phyloP scores from a whole-genome alignment of 2,888 invertebrate species.

The Stegana nigrithorax region DNA sequence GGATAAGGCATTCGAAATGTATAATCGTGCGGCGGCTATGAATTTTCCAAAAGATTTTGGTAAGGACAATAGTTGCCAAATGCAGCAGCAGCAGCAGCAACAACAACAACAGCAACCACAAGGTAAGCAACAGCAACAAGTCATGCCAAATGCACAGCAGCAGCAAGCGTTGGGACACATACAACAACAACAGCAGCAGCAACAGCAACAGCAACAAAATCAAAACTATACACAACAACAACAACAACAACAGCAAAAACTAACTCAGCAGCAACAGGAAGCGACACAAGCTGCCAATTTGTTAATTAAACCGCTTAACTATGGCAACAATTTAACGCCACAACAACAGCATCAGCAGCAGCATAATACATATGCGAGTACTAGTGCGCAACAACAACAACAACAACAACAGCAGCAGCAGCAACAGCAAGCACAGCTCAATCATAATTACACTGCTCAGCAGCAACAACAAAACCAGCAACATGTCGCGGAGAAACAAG shows the following conservation, averaged over 20 bases:
- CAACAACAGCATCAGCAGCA: slow-evolving; percentile 37
- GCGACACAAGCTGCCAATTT: slow-evolving; percentile 26
- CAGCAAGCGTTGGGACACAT: slow-evolving; percentile 32
- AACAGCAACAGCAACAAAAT: slow-evolving; percentile 21
- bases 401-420: slow-evolving; percentile 37
- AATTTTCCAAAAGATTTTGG: slow-evolving; percentile 65
- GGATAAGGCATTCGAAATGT: slow-evolving; percentile 68
- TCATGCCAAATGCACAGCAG: slow-evolving; percentile 25
- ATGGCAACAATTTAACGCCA: slow-evolving; percentile 40
- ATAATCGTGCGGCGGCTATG: slow-evolving; percentile 67
- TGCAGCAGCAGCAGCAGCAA: slow-evolving; percentile 40
- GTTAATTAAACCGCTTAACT: slow-evolving; percentile 2
- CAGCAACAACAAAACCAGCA: slow-evolving; percentile 34
- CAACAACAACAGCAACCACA: slow-evolving; percentile 28
- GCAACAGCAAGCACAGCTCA: slow-evolving; percentile 29
- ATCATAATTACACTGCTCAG: slow-evolving; percentile 29
- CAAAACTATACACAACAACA: slow-evolving; percentile 27
- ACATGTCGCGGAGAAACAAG: slow-evolving; percentile 33
- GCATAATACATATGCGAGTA: too few relatives aligned
- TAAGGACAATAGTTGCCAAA: slow-evolving; percentile 53
- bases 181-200: slow-evolving; percentile 28
- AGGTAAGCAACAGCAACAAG: slow-evolving; percentile 25
- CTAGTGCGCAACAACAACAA: slow-evolving; percentile 41
- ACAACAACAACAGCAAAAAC: slow-evolving; percentile 27
- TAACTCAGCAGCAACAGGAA: slow-evolving; percentile 33